Evolutionary conservation across 2,797 vertebrate genomes (phyloP), one percentile per base, ranked within the genome.

Genomic region (Silurus aristotelis): DNA sequence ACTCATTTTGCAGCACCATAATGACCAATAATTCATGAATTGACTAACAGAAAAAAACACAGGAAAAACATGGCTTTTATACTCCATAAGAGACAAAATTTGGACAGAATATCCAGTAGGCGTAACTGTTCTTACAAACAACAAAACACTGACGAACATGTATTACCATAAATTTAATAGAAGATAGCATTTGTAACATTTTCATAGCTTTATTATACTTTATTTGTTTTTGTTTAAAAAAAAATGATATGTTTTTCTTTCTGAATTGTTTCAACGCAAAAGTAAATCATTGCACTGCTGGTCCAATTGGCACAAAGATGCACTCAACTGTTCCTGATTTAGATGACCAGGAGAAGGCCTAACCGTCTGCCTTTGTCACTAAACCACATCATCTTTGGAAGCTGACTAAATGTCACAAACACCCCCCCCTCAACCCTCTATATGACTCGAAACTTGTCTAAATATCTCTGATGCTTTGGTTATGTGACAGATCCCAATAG

Each of bases 1-100:
- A 73, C 64, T 71, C 60, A 56, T 84, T 78, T 27, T 71, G 25
- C 67, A 86, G 85, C 64, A 83, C 87, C 87, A 86, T 19, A 80
- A 83, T 43, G 60, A 82, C 83, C 55, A 83, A 86, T 52, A 86
- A 89, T 89, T 86, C 82, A 89, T 83, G 85, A 84, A 88, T 89
- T 91, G 84, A 83, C 90, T 89, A 80, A 78, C 64, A 81, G 60
- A 83, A 85, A 83, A 87, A 63, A 63, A 82, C 89, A 83, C 73
- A 82, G 75, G 78, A 68, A 87, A 87, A 80, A 89, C 94, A 94
- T 95, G 94, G 95, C 93, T 95, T 92, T 83, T 87, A 86, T 87
- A 91, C 86, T 91, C 89, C 88, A 93, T 73, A 92, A 83, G 83
- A 92, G 55, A 87, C 67, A 88, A 89, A 61, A 66, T 71, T 82